phyloP scores from a whole-genome alignment of 35 echinoderm and acorn worm genomes.

The Apostichopus japonicus region DNA sequence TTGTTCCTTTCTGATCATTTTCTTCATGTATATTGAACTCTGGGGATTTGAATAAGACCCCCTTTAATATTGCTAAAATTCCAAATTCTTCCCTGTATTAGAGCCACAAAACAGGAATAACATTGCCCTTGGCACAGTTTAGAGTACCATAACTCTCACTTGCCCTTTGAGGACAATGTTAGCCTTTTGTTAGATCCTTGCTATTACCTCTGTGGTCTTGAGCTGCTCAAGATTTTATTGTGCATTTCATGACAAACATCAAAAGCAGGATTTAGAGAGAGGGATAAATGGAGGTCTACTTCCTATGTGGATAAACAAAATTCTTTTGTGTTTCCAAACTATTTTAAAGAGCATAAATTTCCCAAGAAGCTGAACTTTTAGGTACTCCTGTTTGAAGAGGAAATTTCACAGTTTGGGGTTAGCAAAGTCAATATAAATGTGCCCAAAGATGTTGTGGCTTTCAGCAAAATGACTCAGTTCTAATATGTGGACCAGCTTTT shows the following conservation, averaged over 20 bases:
- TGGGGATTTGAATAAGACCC: not conserved
- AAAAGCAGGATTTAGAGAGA: not conserved
- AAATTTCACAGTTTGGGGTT: not conserved
- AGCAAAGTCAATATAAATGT: too few species aligned
- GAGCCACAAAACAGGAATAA: constrained; percentile 37
- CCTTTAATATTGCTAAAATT: constrained; percentile 1
- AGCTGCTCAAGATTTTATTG: not conserved
- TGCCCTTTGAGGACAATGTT: not conserved
- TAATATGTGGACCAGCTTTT: too few species aligned
- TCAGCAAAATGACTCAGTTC: too few species aligned
- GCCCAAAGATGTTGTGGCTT: too few species aligned
- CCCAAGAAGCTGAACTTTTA: not conserved
- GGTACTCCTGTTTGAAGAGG: not conserved
- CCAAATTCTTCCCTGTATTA: not conserved
- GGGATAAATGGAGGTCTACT: not conserved
- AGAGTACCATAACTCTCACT: not conserved
- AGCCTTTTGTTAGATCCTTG: not conserved
- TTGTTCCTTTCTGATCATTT: too few species aligned
- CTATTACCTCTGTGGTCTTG: constrained; percentile 4
- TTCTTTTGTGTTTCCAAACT: not conserved
- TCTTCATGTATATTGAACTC: not conserved
- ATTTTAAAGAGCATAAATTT: not conserved
- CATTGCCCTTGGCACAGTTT: constrained; percentile 25
- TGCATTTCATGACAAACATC: not conserved
- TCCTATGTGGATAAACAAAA: not conserved